phyloP scores from a whole-genome alignment of 2,888 invertebrate genomes.

The Melipona beecheii region DNA sequence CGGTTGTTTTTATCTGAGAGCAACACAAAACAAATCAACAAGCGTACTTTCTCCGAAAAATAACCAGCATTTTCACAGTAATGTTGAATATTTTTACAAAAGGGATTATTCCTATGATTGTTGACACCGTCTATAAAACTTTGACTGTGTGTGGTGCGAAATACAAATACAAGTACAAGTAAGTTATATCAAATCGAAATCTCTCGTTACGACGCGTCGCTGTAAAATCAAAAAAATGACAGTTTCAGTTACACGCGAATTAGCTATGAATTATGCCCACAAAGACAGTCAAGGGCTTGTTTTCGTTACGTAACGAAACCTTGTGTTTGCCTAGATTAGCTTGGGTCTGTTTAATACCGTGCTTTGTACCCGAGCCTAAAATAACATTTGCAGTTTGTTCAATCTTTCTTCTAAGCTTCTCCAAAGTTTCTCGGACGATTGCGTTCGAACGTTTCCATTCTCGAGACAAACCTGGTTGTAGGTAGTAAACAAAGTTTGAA shows the following conservation, averaged over 20 bases:
- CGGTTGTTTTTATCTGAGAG: slow-evolving; percentile 71
- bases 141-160: too few relatives aligned
- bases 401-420: slow-evolving; percentile 46
- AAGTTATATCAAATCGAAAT: too few relatives aligned
- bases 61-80: slow-evolving; percentile 13
- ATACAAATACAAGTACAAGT: too few relatives aligned
- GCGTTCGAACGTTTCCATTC: slow-evolving; percentile 22
- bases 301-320: slow-evolving; percentile 55
- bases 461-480: not conserved
- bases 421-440: slow-evolving; percentile 55
- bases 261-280: slow-evolving; percentile 33
- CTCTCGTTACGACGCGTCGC: too few relatives aligned
- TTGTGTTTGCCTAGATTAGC: slow-evolving; percentile 48
- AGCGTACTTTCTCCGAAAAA: slow-evolving; percentile 21
- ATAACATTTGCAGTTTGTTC: slow-evolving; percentile 72
- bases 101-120: not conserved
- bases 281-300: slow-evolving; percentile 50
- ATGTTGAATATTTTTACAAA: not conserved
- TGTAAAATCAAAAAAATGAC: too few relatives aligned
- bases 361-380: slow-evolving; percentile 67
- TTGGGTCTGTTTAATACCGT: slow-evolving; percentile 52
- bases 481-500: not conserved
- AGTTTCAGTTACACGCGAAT: slow-evolving; percentile 8
- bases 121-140: not conserved
- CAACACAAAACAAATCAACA: slow-evolving; percentile 51